These are phyloP conservation scores for Tympanoctomys barrerae DNA, from an alignment of 2,797 vertebrate species.

Conservation along the genomic window DNA sequence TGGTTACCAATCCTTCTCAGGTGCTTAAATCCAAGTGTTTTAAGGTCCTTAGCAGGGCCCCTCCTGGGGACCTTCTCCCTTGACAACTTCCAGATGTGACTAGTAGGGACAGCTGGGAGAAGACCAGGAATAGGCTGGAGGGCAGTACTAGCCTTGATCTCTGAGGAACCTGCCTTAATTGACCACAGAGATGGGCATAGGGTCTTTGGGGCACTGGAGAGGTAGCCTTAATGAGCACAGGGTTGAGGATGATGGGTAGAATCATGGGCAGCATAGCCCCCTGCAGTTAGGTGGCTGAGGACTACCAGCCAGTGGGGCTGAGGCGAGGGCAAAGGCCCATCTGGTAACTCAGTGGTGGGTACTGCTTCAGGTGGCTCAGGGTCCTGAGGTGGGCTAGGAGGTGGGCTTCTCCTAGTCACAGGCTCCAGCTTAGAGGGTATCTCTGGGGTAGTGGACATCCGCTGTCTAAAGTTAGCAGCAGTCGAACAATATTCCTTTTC, in stretches of 20 bases:
- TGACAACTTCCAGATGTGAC: neutral
- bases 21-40: neutral
- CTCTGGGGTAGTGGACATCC: constrained; percentile 88
- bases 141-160: constrained; percentile 68
- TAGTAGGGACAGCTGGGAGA: neutral
- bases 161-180: constrained; percentile 88
- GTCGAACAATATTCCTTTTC: too few relatives aligned
- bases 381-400: too few relatives aligned
- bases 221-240: constrained; percentile 97
- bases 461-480: constrained; percentile 85
- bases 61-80: neutral
- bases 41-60: neutral
- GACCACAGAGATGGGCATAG: constrained; percentile 91
- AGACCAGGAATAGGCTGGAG: constrained; percentile 17
- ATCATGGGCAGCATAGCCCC: constrained; percentile 97
- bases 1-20: neutral
- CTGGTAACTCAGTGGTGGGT: constrained; percentile 88
- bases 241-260: constrained; percentile 98
- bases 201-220: constrained; percentile 94
- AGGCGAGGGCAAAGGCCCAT: constrained; percentile 86
- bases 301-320: constrained; percentile 97
- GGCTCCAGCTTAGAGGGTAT: constrained; percentile 87
- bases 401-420: constrained; percentile 89
- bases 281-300: constrained; percentile 96
- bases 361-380: constrained; percentile 78